Evolutionary conservation across 2,888 invertebrate species (phyloP).

Genomic region (Scotopteryx bipunctaria): DNA sequence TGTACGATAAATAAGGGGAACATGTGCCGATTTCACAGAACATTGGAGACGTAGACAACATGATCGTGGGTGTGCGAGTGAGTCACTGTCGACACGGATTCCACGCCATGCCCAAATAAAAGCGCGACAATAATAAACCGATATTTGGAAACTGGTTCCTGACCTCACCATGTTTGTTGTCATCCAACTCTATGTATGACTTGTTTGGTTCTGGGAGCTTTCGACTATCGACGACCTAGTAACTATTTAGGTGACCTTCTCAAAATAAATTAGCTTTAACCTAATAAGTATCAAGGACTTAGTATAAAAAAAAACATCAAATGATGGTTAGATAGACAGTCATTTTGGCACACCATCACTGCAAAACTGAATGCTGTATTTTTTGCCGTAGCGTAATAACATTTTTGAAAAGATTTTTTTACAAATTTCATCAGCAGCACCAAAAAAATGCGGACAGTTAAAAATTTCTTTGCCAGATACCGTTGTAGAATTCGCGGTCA

Average conservation of each 20-base stretch:
- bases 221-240: conserved; percentile 18
- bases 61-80: conserved; percentile 57
- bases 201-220: conserved; percentile 14
- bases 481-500: conserved; percentile 52
- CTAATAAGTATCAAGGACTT: no score
- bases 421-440: background rate
- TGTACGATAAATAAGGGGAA: conserved; percentile 52
- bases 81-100: conserved; percentile 62
- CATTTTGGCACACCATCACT: background rate
- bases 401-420: background rate
- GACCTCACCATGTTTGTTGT: conserved; percentile 35
- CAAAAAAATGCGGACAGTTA: conserved; percentile 25
- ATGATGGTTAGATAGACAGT: no score
- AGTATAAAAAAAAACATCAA: background rate
- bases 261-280: background rate
- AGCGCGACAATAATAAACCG: conserved; percentile 50
- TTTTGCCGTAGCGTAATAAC: background rate
- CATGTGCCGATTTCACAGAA: conserved; percentile 37
- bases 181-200: conserved; percentile 25
- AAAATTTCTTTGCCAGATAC: conserved; percentile 44
- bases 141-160: conserved; percentile 52
- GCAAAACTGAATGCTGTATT: background rate
- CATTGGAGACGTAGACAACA: conserved; percentile 36
- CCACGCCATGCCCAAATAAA: conserved; percentile 58
- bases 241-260: conserved; percentile 5